Evolutionary conservation across 2,888 invertebrate genomes (phyloP), one percentile per base, ranked within the genome.

Genomic region (Axea sp.): DNA sequence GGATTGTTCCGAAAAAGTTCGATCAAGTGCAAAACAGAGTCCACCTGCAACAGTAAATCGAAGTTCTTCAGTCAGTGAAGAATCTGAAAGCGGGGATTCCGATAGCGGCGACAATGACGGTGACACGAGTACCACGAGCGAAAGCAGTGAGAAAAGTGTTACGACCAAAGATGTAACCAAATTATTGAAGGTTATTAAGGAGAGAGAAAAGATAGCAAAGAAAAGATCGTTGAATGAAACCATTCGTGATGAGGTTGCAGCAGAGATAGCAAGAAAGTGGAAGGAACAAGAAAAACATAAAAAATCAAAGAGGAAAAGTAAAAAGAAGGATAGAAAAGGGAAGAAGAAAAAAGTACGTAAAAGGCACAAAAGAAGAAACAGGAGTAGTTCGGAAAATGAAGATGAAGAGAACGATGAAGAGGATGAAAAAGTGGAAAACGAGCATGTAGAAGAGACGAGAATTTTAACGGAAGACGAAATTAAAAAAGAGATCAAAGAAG

Each of bases 251-350:
- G 86, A 87, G 51, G 83, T 83, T 0, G 78, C 83, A 0, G 85
- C 85, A 1, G 87, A 88, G 47, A 85, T 84, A n/a, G 84, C 86
- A 47, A 80, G 81, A 6, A 82, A 81, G 33, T 79, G 81, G 68
- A 82, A 77, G n/a, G 84, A 85, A 24, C 81, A 77, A 28, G 78
- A 77, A 3, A 80, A 77, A 12, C 76, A 78, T 1, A 83, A 76
- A 9, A 77, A 79, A 2, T 65, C 77, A 0, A 81, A 74, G 24
- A 82, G 67, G 19, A 80, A 79, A 0, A 82, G 77, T 22, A 77
- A 74, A 11, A 64, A 80, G 14, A 53, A 76, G 2, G 78, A 78
- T 9, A 78, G 73, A 15, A 81, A 71, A 28, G 75, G 76, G 9
- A 82, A 76, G 37, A 79, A 77, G 15, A 79, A 53, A 15, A 79